A percentile compares a stretch with the other conserved stretches of the same genome.
phyloP scores from a whole-genome alignment of 2,888 invertebrate genomes.

The Drosophila maculinotata region DNA sequence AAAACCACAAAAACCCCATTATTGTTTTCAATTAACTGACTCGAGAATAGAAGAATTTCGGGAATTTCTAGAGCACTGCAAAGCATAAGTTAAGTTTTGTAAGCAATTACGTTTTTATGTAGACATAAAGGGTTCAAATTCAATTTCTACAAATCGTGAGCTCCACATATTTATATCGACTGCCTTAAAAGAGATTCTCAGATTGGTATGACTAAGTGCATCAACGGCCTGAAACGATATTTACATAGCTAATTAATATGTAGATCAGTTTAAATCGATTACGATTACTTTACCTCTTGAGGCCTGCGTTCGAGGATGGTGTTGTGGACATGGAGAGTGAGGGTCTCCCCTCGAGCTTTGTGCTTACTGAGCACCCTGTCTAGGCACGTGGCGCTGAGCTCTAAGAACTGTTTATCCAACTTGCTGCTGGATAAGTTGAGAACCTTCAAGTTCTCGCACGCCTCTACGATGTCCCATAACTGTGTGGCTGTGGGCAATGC shows the following conservation, averaged over 20 bases:
- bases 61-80: no score
- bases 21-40: neutral
- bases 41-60: no score
- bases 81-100: no score
- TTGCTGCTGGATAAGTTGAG: constrained; percentile 43
- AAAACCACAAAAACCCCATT: constrained; percentile 10
- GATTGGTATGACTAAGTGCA: constrained; percentile 31
- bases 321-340: constrained; percentile 39
- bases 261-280: neutral
- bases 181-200: constrained; percentile 33
- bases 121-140: constrained; percentile 24
- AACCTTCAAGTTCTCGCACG: constrained; percentile 6
- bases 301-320: constrained; percentile 1
- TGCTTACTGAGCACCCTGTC: constrained; percentile 1
- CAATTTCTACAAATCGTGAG: constrained; percentile 40
- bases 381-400: neutral
- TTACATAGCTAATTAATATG: neutral
- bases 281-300: constrained; percentile 2
- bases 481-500: constrained; percentile 39
- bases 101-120: no score
- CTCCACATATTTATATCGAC: constrained; percentile 31
- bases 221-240: constrained; percentile 16
- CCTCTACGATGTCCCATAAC: constrained; percentile 44
- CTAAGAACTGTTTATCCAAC: constrained; percentile 24
- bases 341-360: neutral